These are phyloP conservation scores for Hemistola chrysoprasaria DNA, from an alignment of 2,888 invertebrate genomes.

Conservation along the genomic window DNA sequence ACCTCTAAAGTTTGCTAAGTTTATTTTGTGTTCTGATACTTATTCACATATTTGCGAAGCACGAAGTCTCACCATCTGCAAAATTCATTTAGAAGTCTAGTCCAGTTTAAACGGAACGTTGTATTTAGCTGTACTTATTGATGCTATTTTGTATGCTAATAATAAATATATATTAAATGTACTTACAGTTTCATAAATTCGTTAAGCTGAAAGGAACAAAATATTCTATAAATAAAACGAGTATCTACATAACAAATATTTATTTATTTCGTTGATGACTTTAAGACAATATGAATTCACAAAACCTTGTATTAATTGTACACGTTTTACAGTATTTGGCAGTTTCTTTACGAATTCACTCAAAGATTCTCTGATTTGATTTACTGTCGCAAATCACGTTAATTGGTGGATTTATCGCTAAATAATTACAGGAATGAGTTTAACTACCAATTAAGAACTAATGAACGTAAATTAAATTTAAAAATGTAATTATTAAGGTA, in stretches of 20 bases:
- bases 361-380: neutral
- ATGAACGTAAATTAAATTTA: neutral
- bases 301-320: too few relatives aligned
- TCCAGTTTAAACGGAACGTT: too few relatives aligned
- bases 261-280: conserved; percentile 47
- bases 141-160: too few relatives aligned
- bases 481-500: neutral
- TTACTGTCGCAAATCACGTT: neutral
- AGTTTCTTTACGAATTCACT: conserved; percentile 7
- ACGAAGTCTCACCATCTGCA: too few relatives aligned
- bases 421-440: conserved; percentile 1
- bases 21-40: too few relatives aligned
- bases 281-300: conserved; percentile 28
- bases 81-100: too few relatives aligned
- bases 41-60: too few relatives aligned
- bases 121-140: too few relatives aligned
- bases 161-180: too few relatives aligned
- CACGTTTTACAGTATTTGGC: conserved; percentile 25
- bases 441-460: neutral
- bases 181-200: too few relatives aligned
- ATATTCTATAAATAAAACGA: conserved; percentile 8
- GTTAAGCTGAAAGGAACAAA: neutral
- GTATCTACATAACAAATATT: conserved; percentile 34
- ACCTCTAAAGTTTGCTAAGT: too few relatives aligned
- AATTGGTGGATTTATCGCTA: conserved; percentile 1